phyloP scores from a whole-genome alignment of 2,113 vertebrate genomes.

The Aegotheles bennettii region DNA sequence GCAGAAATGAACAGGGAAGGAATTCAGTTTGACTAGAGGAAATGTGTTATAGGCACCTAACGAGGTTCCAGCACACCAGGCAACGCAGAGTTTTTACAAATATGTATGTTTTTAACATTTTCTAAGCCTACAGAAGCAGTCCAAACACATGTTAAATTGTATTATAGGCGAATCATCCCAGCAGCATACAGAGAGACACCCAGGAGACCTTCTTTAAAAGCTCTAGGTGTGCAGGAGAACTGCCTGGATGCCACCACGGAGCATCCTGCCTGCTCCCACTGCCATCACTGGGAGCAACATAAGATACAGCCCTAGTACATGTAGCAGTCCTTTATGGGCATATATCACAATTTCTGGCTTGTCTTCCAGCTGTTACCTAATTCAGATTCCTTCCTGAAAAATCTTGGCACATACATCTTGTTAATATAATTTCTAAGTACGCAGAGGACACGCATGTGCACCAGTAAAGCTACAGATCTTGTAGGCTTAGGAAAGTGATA shows the following conservation, averaged over 20 bases:
- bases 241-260: neutral
- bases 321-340: neutral
- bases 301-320: accelerated
- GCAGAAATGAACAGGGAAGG: neutral
- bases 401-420: neutral
- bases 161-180: neutral
- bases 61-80: neutral
- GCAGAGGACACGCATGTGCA: neutral
- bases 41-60: neutral
- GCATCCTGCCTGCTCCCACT: neutral
- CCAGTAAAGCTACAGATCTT: neutral
- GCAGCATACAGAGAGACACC: neutral
- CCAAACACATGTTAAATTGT: neutral
- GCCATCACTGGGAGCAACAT: neutral
- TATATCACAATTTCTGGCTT: neutral
- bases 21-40: neutral
- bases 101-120: neutral
- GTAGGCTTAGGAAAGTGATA: neutral
- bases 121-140: neutral
- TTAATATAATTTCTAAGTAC: neutral
- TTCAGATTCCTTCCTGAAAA: conserved; percentile 9
- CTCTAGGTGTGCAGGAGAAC: neutral
- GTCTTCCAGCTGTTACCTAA: neutral
- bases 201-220: neutral
- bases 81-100: neutral